Percentiles rank a stretch among this genome's conserved stretches.
Evolutionary conservation across 1,140 invertebrate genomes (phyloP).

Genomic region (Melipona quadrifasciata): DNA sequence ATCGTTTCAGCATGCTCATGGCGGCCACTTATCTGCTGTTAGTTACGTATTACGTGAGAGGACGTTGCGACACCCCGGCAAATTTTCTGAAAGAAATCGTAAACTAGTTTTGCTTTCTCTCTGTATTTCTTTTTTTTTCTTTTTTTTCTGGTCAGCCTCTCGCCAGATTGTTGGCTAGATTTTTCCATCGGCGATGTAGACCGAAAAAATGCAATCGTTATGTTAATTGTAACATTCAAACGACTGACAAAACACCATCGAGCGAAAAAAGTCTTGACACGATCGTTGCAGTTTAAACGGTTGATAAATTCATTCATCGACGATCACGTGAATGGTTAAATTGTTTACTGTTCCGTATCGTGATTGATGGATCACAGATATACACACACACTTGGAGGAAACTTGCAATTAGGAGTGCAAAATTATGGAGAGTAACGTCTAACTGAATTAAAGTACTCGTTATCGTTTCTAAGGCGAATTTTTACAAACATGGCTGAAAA

Average conservation of each 20-base stretch:
- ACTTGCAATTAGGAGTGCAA: neutral
- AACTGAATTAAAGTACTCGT: too few relatives aligned
- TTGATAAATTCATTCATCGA: neutral
- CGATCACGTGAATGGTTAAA: neutral
- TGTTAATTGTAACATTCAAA: neutral
- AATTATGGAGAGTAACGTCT: neutral
- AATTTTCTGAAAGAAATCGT: conserved; percentile 62
- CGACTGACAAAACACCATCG: neutral
- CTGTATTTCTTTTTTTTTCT: conserved; percentile 12
- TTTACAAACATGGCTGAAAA: too few relatives aligned
- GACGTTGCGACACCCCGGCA: conserved; percentile 52
- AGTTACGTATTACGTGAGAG: conserved; percentile 53
- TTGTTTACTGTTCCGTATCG: neutral
- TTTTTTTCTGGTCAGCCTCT: neutral
- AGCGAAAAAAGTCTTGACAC: neutral
- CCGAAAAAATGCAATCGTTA: neutral
- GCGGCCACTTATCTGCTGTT: conserved; percentile 24
- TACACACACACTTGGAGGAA: neutral
- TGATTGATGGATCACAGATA: neutral
- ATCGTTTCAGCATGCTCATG: neutral
- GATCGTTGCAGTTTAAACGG: neutral
- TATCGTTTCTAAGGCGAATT: too few relatives aligned
- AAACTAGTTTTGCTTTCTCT: conserved; percentile 63
- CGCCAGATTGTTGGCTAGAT: neutral
- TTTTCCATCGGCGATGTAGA: neutral